Percentiles rank a stretch among this genome's conserved stretches.
phyloP scores from a whole-genome alignment of 2,113 vertebrate species.

The Uria lomvia region DNA sequence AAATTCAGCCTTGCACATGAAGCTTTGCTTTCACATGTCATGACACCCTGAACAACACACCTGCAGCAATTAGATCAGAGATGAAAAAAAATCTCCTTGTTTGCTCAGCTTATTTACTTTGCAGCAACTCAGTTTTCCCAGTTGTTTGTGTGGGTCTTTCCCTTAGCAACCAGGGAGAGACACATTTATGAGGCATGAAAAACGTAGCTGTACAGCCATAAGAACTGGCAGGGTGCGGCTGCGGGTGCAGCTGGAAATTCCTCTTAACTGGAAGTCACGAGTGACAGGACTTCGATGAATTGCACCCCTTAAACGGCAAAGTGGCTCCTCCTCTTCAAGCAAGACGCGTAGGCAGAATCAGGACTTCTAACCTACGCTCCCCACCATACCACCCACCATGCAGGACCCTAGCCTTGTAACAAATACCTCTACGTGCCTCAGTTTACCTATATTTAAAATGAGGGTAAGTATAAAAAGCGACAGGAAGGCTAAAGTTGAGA shows the following conservation, averaged over 20 bases:
- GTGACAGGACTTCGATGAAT: not conserved
- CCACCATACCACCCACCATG: fast-evolving
- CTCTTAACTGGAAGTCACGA: not conserved
- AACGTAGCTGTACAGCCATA: not conserved
- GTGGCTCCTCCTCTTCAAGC: not conserved
- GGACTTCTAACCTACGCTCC: not conserved
- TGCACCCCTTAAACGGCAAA: not conserved
- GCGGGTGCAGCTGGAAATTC: conserved; percentile 46
- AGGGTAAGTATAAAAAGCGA: not conserved
- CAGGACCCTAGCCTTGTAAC: not conserved
- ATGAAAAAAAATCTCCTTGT: not conserved
- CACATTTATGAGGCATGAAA: conserved; percentile 40
- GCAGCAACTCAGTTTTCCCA: not conserved
- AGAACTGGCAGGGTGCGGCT: conserved; percentile 22
- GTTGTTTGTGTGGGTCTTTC: conserved; percentile 61
- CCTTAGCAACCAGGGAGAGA: conserved; percentile 41
- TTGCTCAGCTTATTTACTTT: conserved; percentile 53
- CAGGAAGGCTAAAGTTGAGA: not conserved
- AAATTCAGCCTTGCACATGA: not conserved
- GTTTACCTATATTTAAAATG: not conserved
- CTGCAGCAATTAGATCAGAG: not conserved
- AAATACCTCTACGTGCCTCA: not conserved
- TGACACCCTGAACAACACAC: not conserved
- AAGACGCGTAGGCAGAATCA: not conserved
- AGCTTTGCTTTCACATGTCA: not conserved